Conservation (phyloP, 1,140 invertebrate species). For the Eulimnadia texana region DNA sequence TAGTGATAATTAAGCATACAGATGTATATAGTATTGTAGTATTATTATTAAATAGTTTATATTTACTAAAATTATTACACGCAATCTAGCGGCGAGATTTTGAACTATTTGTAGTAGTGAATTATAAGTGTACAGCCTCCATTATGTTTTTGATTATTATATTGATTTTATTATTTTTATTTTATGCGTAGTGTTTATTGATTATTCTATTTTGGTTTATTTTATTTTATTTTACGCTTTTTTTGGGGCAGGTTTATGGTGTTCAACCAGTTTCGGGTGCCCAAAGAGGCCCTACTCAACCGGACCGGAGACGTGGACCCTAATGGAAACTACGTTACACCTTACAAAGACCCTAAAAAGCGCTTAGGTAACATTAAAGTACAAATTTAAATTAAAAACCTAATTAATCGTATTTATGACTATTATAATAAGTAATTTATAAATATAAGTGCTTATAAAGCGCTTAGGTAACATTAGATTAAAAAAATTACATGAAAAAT, state of each 20-base stretch:
- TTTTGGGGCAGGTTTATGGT: constrained; percentile 52
- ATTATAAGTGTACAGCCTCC: no score
- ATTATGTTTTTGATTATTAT: no score
- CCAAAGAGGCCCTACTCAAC: constrained; percentile 66
- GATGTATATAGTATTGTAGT: no score
- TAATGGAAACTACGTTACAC: constrained; percentile 64
- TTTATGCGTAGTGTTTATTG: constrained; percentile 7
- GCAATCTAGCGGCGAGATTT: no score
- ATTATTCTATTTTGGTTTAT: not conserved
- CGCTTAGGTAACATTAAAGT: constrained; percentile 39
- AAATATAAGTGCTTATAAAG: not conserved
- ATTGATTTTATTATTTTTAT: not conserved
- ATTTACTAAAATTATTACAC: no score
- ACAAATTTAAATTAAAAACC: no score
- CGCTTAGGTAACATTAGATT: no score
- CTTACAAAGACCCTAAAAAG: constrained; percentile 57
- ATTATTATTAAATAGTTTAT: no score
- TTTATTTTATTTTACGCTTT: constrained; percentile 13
- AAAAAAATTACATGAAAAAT: no score
- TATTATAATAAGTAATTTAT: not conserved
- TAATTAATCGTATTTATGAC: not conserved
- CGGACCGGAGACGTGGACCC: constrained; percentile 70
- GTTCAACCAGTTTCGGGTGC: constrained; percentile 72
- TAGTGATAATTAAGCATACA: no score
- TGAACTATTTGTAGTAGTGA: no score